Base-by-base conservation (phyloP, 2,888 invertebrate species). In the Drosophila eohydei region DNA sequence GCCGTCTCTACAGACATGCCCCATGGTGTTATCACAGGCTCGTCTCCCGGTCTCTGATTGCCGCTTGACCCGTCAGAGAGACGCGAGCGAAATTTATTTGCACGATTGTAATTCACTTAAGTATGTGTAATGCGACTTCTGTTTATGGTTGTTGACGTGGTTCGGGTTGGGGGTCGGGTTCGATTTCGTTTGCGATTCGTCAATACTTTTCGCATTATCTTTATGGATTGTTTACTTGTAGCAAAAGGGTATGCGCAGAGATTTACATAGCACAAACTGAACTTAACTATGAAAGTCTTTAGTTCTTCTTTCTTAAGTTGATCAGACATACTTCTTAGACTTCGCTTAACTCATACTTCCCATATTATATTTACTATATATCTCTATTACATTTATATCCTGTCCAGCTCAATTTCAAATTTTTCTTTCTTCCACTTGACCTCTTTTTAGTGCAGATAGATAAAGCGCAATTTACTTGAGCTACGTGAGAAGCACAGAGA, bases 401-500 rank as follows among this genome's bases (percentile, higher is more conserved):
- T 26, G 9, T 40, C 9, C 46, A 38, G 43, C 57, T 79, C 71
- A 48, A 61, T 60, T 77, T 71, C 51, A 50, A 56, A 40, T 38
- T 52, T 6, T 70, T 16, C 46, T 16, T 46, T 26, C 36, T 14
- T 36, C 11, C 38, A 68, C 28, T 58, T 41, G n/a, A 36, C 16
- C 59, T 46, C 34, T 9, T 52, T 74, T 62, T 50, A 52, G n/a
- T 46, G 14, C 6, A 2, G 38, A 52, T 65, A 66, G 57, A 67
- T 74, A 65, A 60, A 68, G 40, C 16, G 52, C 72, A 69, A 77
- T 71, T 67, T 55, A 63, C 58, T 63, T 67, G 66, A 72, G 72
- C 71, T 52, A 71, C 75, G 78, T 83, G 83, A 73, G 75, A 82
- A 68, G 16, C 48, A 21, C 38, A 1, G 28, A 9, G 28, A n/a